Evolutionary conservation across 1,140 invertebrate species (phyloP).

Genomic region (Orussus abietinus): DNA sequence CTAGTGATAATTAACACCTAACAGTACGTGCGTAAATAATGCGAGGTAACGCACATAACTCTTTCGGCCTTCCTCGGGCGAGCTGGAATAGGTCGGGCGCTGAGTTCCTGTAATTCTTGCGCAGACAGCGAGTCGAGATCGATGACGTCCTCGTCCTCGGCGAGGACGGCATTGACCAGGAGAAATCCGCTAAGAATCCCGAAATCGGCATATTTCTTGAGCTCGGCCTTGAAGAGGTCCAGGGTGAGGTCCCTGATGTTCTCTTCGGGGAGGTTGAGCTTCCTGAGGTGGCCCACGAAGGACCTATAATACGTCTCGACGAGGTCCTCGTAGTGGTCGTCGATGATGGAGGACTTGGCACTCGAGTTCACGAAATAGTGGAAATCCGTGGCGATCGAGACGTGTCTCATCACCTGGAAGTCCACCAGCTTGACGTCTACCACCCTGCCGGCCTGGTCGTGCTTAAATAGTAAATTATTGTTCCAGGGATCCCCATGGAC

Average conservation of each 20-base stretch:
- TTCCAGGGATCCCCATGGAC: conserved; percentile 50
- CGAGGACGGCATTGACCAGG: conserved; percentile 26
- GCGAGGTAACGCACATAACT: conserved; percentile 12
- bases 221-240: conserved; percentile 30
- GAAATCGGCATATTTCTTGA: conserved; percentile 25
- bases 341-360: conserved; percentile 27
- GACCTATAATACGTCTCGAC: conserved; percentile 33
- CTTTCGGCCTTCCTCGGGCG: conserved; percentile 8
- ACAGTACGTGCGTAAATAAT: conserved; percentile 12
- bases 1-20: too few relatives aligned
- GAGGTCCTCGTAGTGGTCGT: conserved; percentile 32
- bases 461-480: conserved; percentile 44
- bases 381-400: conserved; percentile 35
- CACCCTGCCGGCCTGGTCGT: conserved; percentile 21
- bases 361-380: conserved; percentile 43
- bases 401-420: conserved; percentile 40
- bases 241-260: conserved; percentile 11
- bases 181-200: conserved; percentile 30
- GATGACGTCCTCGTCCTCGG: conserved; percentile 15
- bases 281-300: conserved; percentile 22
- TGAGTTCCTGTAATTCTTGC: conserved; percentile 1
- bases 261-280: conserved; percentile 8
- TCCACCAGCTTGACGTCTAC: conserved; percentile 38
- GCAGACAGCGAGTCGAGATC: conserved; percentile 11
- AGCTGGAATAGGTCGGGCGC: not conserved